Conservation (phyloP, 2,113 vertebrate species). For the Leucoraja erinaceus region DNA sequence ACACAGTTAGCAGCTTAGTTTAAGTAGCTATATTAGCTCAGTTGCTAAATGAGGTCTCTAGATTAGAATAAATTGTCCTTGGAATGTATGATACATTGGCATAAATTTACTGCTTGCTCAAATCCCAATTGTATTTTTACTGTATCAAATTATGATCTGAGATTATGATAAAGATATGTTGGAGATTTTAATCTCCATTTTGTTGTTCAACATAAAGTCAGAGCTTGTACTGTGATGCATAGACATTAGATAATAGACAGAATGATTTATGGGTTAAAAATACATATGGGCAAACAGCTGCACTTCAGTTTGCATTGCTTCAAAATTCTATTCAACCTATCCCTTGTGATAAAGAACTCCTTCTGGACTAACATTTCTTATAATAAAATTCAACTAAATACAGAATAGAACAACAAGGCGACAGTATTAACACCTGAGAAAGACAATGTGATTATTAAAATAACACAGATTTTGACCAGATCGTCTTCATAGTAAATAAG, state of each 20-base stretch:
- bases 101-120: not conserved
- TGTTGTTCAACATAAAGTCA: not conserved
- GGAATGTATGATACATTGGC: not conserved
- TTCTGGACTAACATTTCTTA: not conserved
- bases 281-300: not conserved
- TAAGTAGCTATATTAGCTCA: not conserved
- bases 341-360: not conserved
- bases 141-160: not conserved
- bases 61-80: not conserved
- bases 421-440: not conserved
- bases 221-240: not conserved
- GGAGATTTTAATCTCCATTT: conserved; percentile 16
- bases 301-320: not conserved
- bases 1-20: not conserved
- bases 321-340: not conserved
- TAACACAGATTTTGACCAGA: not conserved
- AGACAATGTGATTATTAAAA: not conserved
- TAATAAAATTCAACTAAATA: not conserved
- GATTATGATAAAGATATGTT: too few species aligned
- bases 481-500: not conserved
- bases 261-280: not conserved
- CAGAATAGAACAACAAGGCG: not conserved
- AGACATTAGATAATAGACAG: not conserved
- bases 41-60: not conserved
- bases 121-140: not conserved